Evolutionary conservation across 2,797 vertebrate genomes (phyloP).

Genomic region (Epinephelus awoara): DNA sequence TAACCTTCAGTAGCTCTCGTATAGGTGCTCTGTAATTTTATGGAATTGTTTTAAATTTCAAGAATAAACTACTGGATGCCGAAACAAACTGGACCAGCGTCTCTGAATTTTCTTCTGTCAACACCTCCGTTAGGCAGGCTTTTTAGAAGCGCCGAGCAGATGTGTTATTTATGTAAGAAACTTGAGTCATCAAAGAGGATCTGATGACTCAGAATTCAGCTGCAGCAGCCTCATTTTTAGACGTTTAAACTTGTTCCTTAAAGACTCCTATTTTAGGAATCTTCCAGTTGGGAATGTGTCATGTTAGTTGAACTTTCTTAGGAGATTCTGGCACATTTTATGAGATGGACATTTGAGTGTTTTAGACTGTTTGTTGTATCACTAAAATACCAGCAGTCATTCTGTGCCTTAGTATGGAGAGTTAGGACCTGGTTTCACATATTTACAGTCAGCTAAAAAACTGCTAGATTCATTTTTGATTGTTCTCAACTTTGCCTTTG

Average conservation of each 20-base stretch:
- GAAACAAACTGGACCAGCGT: constrained; percentile 8
- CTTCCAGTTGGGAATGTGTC: constrained; percentile 4
- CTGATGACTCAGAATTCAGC: constrained; percentile 44
- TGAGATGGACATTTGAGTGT: constrained; percentile 1
- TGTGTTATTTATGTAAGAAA: constrained; percentile 52
- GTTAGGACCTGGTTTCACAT: not conserved
- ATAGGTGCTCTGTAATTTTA: constrained; percentile 70
- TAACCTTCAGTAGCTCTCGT: constrained; percentile 57
- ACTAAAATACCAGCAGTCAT: not conserved
- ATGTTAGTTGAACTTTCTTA: not conserved
- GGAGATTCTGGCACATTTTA: constrained; percentile 17
- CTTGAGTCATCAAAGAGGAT: constrained; percentile 37
- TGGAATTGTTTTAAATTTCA: constrained; percentile 83
- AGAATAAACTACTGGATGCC: constrained; percentile 72
- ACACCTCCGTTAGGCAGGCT: not conserved
- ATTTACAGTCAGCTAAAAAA: not conserved
- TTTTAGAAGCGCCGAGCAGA: constrained; percentile 24
- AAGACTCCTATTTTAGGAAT: constrained; percentile 15
- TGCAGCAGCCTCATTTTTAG: constrained; percentile 20
- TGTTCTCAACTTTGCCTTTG: not conserved
- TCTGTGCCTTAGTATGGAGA: not conserved
- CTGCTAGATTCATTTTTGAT: not conserved
- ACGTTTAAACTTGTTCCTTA: constrained; percentile 31
- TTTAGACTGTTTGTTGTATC: not conserved
- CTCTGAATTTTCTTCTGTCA: not conserved